Conservation (phyloP, 2,888 invertebrate genomes). For the Neoscelio sp. region DNA sequence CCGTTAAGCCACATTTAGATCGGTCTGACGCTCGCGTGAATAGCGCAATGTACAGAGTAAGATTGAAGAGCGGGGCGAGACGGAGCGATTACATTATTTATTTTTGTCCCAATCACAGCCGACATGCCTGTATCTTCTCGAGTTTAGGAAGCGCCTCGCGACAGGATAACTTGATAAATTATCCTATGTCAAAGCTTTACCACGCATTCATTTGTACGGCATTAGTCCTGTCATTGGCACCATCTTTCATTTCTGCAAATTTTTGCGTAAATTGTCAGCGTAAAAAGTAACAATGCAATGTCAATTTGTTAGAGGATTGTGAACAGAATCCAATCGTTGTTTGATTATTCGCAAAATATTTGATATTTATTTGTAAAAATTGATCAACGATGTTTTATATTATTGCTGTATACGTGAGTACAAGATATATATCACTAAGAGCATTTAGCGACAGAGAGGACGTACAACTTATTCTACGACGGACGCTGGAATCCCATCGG, state of each 20-base stretch:
- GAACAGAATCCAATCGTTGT: not conserved
- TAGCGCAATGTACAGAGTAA: conserved; percentile 25
- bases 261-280: conserved; percentile 13
- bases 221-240: conserved; percentile 81
- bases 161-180: conserved; percentile 80
- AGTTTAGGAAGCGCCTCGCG: conserved; percentile 46
- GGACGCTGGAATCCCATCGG: conserved; percentile 77
- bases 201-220: conserved; percentile 82
- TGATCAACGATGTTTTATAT: conserved; percentile 37
- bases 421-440: conserved; percentile 33
- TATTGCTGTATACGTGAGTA: conserved; percentile 57
- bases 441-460: conserved; percentile 59
- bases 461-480: conserved; percentile 74
- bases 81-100: conserved; percentile 80
- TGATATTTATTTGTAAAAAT: not conserved
- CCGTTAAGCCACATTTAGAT: conserved; percentile 79
- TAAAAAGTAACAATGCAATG: not conserved
- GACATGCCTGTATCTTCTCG: conserved; percentile 8
- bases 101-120: conserved; percentile 79
- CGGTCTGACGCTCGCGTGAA: conserved; percentile 68
- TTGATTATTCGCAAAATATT: too few species aligned
- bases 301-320: conserved; percentile 12
- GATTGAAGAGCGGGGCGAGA: conserved; percentile 53
- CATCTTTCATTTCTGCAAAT: conserved; percentile 79
- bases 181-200: conserved; percentile 80